Conservation (phyloP, 1,140 invertebrate genomes). For the Metaphire vulgaris region DNA sequence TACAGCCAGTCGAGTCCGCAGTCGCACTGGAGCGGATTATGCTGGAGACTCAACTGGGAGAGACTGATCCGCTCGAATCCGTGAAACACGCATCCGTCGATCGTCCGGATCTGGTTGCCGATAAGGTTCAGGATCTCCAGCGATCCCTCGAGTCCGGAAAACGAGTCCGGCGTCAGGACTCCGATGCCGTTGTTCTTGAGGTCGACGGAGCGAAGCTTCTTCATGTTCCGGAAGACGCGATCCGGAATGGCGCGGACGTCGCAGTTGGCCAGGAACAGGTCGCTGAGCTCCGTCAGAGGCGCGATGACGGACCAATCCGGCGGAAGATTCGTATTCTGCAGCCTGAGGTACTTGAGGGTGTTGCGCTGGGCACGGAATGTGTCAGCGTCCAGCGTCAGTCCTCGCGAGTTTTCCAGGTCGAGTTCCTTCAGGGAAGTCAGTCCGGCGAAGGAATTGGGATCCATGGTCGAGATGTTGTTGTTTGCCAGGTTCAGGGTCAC, state of each 20-base stretch:
- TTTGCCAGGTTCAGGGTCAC: not conserved
- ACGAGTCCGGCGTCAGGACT: not conserved
- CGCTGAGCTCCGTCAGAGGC: not conserved
- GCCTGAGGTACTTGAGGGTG: not conserved
- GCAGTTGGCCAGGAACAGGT: not conserved
- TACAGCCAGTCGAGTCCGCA: conserved; percentile 16
- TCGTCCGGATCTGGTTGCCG: not conserved
- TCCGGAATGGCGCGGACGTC: not conserved
- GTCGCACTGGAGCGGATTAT: conserved; percentile 9
- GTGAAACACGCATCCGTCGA: conserved; percentile 18
- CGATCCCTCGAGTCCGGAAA: not conserved
- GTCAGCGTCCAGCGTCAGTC: not conserved
- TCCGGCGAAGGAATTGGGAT: not conserved
- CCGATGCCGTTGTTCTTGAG: conserved; percentile 11
- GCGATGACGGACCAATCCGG: not conserved
- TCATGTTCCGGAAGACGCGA: not conserved
- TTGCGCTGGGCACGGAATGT: not conserved
- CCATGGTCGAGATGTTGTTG: not conserved
- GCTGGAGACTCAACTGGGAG: conserved; percentile 1
- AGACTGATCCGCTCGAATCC: conserved; percentile 1
- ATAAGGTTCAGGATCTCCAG: not conserved
- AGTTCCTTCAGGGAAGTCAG: not conserved
- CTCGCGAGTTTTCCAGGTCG: not conserved
- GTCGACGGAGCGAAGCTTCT: not conserved
- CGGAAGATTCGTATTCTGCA: not conserved